Evolutionary conservation across 2,888 invertebrate genomes (phyloP), one percentile per base, ranked within the genome.

Genomic region (Therioaphis trifolii): DNA sequence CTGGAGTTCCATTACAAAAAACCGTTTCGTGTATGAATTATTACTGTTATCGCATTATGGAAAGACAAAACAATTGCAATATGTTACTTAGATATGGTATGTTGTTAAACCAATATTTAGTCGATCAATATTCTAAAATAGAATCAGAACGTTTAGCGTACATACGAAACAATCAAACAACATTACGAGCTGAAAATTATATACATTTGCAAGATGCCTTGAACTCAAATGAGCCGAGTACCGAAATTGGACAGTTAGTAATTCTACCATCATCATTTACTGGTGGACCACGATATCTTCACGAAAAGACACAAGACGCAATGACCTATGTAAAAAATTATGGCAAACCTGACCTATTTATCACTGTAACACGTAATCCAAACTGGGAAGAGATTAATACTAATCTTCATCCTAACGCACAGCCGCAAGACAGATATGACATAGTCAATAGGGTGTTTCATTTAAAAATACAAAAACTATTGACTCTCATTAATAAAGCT

Each of bases 201-300:
- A 79, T 86, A 24, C 86, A 87, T 84, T 84, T 87, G 69, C 85
- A 85, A 72, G 87, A 87, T 86, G 86, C 86, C 49, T 78, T 86
- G 11, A 82, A 84, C 61, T 84, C 85, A 84, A 85, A 85, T 24
- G 61, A 85, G 77, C 84, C 82, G 69, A 43, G 35, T 15, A 61
- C 21, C 43, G 52, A 86, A 24, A 21, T 86, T n/a, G 86, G 86
- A 14, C 84, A 84, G 85, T 74, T 84, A 55, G 85, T 86, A 18
- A 86, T 88, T 77, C 84, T 88, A 14, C 87, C 88, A 78, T 86
- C 87, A 43, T 79, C 86, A n/a, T 88, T 84, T 68, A 86, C 85
- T 11, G 88, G 88, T 21, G 86, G 88, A 21, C 88, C 88, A 84
- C 85, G 89, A 24, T 87, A 88, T 85, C 88, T 89, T 88, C 88